Evolutionary conservation across 2,888 invertebrate species (phyloP).

Genomic region (Plagodis pulveraria): DNA sequence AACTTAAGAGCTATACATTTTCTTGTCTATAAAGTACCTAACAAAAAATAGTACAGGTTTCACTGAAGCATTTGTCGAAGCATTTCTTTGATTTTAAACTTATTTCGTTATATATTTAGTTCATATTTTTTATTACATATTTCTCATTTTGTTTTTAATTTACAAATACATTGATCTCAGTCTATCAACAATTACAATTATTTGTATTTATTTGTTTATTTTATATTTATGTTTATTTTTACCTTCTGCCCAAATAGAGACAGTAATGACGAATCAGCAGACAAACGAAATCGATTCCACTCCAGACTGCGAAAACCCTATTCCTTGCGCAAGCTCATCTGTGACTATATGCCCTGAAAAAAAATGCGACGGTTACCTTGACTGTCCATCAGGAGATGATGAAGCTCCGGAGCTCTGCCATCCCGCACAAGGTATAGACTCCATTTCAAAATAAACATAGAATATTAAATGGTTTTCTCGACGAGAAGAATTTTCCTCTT

Average conservation of each 20-base stretch:
- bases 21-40: too few species aligned
- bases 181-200: background rate
- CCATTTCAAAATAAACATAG: too few species aligned
- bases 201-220: constrained; percentile 8
- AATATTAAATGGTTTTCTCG: too few species aligned
- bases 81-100: too few species aligned
- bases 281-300: constrained; percentile 10
- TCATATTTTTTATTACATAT: too few species aligned
- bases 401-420: constrained; percentile 24
- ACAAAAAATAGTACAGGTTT: too few species aligned
- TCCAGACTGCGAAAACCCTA: constrained; percentile 20
- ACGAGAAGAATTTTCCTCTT: too few species aligned
- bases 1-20: too few species aligned
- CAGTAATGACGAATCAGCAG: constrained; percentile 5
- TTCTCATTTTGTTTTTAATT: too few species aligned
- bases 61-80: too few species aligned
- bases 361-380: constrained; percentile 38
- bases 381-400: constrained; percentile 50
- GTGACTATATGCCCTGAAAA: constrained; percentile 39
- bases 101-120: too few species aligned
- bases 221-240: constrained; percentile 6
- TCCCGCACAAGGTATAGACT: background rate
- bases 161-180: too few species aligned
- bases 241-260: constrained; percentile 6
- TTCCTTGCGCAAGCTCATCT: constrained; percentile 37